Conservation (phyloP, 1,140 invertebrate species). For the Monochamus saltuarius region DNA sequence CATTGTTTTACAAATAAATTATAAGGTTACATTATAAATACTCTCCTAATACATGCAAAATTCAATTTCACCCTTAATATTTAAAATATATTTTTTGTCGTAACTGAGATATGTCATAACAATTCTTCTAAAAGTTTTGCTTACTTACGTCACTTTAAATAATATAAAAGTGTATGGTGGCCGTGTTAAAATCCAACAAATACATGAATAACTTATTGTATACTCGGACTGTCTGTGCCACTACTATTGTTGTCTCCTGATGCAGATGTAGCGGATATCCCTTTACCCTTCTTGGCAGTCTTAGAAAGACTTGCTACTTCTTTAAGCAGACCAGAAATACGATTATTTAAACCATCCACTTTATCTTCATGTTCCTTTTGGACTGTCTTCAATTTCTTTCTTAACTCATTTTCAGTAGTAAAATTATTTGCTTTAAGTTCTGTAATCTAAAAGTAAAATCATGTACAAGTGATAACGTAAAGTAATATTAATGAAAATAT, state of each 20-base stretch:
- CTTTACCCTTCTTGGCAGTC: constrained; percentile 59
- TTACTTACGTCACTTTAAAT: constrained; percentile 3
- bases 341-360: constrained; percentile 73
- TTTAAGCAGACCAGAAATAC: constrained; percentile 75
- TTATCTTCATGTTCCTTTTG: constrained; percentile 82
- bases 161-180: background rate
- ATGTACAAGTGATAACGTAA: background rate
- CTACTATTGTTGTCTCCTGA: constrained; percentile 68
- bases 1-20: too few relatives aligned
- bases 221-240: constrained; percentile 71
- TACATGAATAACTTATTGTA: constrained; percentile 33
- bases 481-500: too few relatives aligned
- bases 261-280: constrained; percentile 32
- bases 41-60: too few relatives aligned
- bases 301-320: constrained; percentile 85
- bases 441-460: constrained; percentile 69
- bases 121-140: background rate
- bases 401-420: constrained; percentile 80
- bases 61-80: too few relatives aligned
- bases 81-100: too few relatives aligned
- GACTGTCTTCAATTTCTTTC: constrained; percentile 79
- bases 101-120: background rate
- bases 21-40: too few relatives aligned
- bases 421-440: constrained; percentile 91
- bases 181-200: too few relatives aligned